These are phyloP conservation scores for Erynnis tages DNA, from an alignment of 2,888 invertebrate species.

Conservation along the genomic window DNA sequence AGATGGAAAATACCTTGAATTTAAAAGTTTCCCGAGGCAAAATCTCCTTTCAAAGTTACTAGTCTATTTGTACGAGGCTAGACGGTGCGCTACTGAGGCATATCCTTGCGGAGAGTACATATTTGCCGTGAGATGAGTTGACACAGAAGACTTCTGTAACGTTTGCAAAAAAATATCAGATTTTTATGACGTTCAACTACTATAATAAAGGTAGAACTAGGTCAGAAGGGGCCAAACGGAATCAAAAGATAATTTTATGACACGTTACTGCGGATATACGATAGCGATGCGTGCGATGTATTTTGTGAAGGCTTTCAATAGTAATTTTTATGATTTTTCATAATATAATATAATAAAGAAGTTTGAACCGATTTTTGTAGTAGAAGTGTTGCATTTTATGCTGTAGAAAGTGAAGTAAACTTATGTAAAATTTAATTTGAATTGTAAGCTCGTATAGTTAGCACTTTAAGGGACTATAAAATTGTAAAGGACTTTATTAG, in stretches of 20 bases:
- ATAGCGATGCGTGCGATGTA: not conserved
- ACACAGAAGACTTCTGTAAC: conserved; percentile 43
- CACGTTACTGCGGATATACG: not conserved
- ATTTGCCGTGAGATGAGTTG: conserved; percentile 66
- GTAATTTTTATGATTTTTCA: no score
- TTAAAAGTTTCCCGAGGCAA: conserved; percentile 2
- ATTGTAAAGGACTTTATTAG: no score
- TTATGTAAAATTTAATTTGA: no score
- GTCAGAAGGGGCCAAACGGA: not conserved
- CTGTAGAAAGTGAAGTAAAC: no score
- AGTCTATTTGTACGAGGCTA: conserved; percentile 17
- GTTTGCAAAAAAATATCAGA: conserved; percentile 32
- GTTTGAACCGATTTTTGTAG: no score
- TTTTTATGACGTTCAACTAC: conserved; percentile 23
- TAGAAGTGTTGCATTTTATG: no score
- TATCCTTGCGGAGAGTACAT: conserved; percentile 55
- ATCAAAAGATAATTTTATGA: conserved; percentile 19
- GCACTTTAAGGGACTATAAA: no score
- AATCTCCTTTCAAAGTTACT: conserved; percentile 18
- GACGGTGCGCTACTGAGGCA: conserved; percentile 44
- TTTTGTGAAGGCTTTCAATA: no score
- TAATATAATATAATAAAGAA: no score
- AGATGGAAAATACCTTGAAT: not conserved
- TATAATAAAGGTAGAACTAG: conserved; percentile 19
- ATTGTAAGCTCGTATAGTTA: no score